Conservation (phyloP, 2,113 vertebrate species). For the Anhinga rufa region DNA sequence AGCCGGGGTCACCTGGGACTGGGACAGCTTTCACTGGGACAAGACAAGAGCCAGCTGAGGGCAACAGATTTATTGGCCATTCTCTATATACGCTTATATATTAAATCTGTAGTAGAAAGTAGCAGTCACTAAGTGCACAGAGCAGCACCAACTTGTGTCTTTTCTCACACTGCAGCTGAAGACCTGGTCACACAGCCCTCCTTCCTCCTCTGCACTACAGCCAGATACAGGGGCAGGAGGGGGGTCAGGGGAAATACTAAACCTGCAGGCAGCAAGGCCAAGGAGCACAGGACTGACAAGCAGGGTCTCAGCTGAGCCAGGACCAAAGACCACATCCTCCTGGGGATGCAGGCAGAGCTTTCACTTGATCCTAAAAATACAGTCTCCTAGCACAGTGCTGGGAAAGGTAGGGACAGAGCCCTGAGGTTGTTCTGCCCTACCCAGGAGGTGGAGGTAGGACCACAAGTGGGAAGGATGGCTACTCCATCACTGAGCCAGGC, state of each 20-base stretch:
- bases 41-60: background rate
- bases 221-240: background rate
- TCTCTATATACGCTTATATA: constrained; percentile 25
- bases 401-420: background rate
- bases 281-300: background rate
- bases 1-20: background rate
- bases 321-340: background rate
- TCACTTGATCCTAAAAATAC: background rate
- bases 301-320: background rate
- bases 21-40: background rate
- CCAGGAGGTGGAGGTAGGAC: background rate
- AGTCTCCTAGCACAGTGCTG: background rate
- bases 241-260: background rate
- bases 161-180: background rate
- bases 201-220: background rate
- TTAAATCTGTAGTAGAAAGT: constrained; percentile 51
- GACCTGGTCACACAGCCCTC: background rate
- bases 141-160: background rate
- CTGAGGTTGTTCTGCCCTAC: background rate
- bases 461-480: background rate
- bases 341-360: background rate
- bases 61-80: constrained; percentile 28
- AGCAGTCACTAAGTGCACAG: constrained; percentile 8
- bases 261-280: background rate
- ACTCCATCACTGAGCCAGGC: background rate